Percentiles rank a stretch among this genome's conserved stretches.
These are phyloP conservation scores for Apodemus agrarius DNA, from an alignment of 2,797 vertebrate genomes.

Conservation along the genomic window DNA sequence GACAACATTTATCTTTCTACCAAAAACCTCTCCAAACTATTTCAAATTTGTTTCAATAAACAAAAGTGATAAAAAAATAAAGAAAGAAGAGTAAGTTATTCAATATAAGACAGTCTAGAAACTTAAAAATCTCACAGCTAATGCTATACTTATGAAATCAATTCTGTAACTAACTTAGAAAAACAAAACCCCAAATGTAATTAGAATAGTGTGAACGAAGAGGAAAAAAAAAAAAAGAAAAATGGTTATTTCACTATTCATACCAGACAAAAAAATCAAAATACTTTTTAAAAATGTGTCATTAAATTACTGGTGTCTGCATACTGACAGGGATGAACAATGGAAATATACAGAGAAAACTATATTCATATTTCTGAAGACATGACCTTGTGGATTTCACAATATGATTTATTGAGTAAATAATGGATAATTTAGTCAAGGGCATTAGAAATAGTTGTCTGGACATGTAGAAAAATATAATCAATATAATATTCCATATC, in stretches of 20 bases:
- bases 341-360: not conserved
- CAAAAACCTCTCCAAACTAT: not conserved
- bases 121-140: not conserved
- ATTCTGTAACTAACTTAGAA: not conserved
- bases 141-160: not conserved
- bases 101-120: conserved; percentile 14
- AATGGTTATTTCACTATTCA: not conserved
- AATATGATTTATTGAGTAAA: not conserved
- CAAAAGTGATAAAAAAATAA: not conserved
- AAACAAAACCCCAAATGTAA: not conserved
- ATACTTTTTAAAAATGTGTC: not conserved
- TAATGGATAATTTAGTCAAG: not conserved
- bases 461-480: not conserved
- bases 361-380: not conserved
- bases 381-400: not conserved
- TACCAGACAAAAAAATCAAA: not conserved
- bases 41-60: conserved; percentile 11
- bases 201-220: not conserved
- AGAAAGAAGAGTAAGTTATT: not conserved
- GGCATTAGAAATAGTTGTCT: not conserved
- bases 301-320: not conserved
- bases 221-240: too few species aligned
- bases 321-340: not conserved
- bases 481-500: not conserved
- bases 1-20: not conserved